These are phyloP conservation scores for Grammomys surdaster DNA, from an alignment of 2,113 vertebrate species.

Conservation along the genomic window DNA sequence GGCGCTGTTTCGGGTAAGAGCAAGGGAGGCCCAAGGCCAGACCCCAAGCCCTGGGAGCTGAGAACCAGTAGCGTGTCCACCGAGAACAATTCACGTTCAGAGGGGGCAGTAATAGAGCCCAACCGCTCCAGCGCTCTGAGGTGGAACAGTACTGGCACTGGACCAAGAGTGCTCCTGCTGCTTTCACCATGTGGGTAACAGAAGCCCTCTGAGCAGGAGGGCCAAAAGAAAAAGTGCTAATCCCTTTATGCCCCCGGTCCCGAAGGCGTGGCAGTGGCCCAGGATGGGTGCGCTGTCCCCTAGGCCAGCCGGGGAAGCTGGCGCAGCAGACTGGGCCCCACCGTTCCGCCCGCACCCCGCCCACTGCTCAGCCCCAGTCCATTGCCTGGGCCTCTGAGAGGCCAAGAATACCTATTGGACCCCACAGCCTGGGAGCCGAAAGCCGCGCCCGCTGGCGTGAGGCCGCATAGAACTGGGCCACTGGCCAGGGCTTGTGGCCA, in stretches of 20 bases:
- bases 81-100: neutral
- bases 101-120: neutral
- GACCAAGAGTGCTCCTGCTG: neutral
- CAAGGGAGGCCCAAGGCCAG: conserved; percentile 13
- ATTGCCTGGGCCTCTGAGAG: neutral
- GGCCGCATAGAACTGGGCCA: neutral
- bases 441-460: neutral
- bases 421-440: neutral
- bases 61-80: neutral
- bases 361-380: neutral
- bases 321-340: neutral
- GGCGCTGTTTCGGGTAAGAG: neutral
- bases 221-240: conserved; percentile 77
- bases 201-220: neutral
- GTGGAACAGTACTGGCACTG: neutral
- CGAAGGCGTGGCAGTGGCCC: neutral
- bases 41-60: conserved; percentile 47
- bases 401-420: neutral
- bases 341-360: neutral
- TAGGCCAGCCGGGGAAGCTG: neutral
- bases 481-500: neutral
- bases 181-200: neutral
- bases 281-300: neutral
- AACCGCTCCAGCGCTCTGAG: conserved; percentile 39
- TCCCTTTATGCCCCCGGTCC: neutral